phyloP scores from a whole-genome alignment of 2,113 vertebrate genomes.

The Chaetodon trifascialis region DNA sequence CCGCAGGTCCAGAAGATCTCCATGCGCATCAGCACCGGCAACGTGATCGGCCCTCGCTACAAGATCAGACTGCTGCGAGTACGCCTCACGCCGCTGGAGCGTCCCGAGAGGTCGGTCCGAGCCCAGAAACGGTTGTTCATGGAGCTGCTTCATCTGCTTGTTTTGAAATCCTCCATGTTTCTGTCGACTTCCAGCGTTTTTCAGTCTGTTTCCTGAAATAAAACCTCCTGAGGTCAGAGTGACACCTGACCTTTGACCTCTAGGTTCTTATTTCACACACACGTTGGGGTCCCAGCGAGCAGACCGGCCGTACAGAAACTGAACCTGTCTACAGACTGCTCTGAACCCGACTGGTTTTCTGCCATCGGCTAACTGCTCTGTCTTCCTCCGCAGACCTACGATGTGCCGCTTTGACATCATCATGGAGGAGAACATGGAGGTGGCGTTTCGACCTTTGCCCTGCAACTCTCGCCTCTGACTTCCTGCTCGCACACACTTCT shows the following conservation, averaged over 20 bases:
- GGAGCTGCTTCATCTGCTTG: too few relatives aligned
- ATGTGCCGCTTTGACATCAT: slow-evolving; percentile 92
- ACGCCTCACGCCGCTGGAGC: slow-evolving; percentile 85
- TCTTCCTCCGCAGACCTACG: slow-evolving; percentile 78
- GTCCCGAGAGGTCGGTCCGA: slow-evolving; percentile 86
- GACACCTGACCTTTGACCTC: too few relatives aligned
- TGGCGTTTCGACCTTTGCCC: slow-evolving; percentile 86
- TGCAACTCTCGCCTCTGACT: slow-evolving; percentile 78
- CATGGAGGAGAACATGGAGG: slow-evolving; percentile 87
- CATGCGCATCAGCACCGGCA: slow-evolving; percentile 88
- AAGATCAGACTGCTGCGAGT: slow-evolving; percentile 90
- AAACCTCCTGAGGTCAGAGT: too few relatives aligned
- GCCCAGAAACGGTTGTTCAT: too few relatives aligned
- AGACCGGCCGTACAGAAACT: too few relatives aligned
- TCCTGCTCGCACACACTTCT: background rate
- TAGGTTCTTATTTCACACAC: too few relatives aligned
- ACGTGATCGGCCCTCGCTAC: slow-evolving; percentile 89
- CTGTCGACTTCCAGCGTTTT: too few relatives aligned
- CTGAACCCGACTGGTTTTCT: too few relatives aligned
- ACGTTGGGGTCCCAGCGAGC: too few relatives aligned
- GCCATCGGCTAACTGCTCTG: background rate
- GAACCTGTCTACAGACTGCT: too few relatives aligned
- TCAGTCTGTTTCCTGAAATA: too few relatives aligned
- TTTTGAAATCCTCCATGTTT: too few relatives aligned
- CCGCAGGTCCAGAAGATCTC: slow-evolving; percentile 88